A percentile compares a stretch with the other conserved stretches of the same genome.
Conservation (phyloP, 2,888 invertebrate genomes). For the Pilophorus perplexus region DNA sequence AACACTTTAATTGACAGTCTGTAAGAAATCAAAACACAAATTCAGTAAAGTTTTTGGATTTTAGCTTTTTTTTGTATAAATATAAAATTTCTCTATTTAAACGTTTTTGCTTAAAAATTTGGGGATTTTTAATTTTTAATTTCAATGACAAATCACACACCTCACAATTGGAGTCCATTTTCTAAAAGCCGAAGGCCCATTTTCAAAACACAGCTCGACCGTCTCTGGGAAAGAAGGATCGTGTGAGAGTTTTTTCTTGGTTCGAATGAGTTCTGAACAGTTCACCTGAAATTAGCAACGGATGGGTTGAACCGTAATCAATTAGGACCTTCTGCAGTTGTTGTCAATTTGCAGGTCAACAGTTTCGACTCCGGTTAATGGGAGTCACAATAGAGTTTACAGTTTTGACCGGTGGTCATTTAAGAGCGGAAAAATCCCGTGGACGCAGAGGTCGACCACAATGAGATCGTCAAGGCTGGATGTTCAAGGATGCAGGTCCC, state of each 20-base stretch:
- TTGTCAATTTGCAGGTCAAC: not conserved
- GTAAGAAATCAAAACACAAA: constrained; percentile 54
- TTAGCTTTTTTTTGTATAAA: not conserved
- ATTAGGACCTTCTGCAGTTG: not conserved
- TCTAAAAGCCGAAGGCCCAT: constrained; percentile 62
- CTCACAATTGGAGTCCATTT: constrained; percentile 65
- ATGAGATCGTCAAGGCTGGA: no score
- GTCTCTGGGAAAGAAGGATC: constrained; percentile 77
- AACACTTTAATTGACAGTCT: constrained; percentile 73
- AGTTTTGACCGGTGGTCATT: not conserved
- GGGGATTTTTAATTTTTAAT: not conserved
- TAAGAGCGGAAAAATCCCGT: no score
- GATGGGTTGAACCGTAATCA: no score
- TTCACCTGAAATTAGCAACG: constrained; percentile 65
- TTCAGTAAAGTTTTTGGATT: no score
- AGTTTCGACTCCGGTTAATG: not conserved
- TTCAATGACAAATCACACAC: constrained; percentile 51
- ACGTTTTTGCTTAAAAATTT: not conserved
- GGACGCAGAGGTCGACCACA: no score
- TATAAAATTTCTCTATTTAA: not conserved
- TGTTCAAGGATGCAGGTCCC: no score
- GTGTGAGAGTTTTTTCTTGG: constrained; percentile 58
- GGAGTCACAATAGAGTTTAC: not conserved
- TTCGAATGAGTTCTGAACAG: constrained; percentile 67
- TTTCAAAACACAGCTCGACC: constrained; percentile 74